Conservation (phyloP, 2,797 vertebrate species). For the Nothura maculosa region DNA sequence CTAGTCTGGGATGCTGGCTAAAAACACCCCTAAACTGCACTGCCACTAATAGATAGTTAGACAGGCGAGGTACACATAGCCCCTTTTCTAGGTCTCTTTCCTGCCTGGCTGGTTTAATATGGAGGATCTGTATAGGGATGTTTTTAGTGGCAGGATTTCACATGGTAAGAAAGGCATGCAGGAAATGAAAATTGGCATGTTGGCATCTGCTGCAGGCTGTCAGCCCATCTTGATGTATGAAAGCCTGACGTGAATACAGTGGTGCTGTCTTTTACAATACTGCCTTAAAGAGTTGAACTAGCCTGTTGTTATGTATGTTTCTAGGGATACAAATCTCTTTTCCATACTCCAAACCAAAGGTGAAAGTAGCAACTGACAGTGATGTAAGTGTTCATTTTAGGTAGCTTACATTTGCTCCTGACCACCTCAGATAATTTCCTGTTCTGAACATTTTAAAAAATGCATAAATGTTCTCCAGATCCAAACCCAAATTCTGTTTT, state of each 20-base stretch:
- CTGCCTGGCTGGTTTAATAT: constrained; percentile 8
- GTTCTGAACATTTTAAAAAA: constrained; percentile 15
- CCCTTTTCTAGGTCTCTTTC: constrained; percentile 13
- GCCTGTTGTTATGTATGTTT: constrained; percentile 72
- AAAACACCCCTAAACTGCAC: background rate
- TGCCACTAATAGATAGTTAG: background rate
- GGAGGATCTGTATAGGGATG: constrained; percentile 30
- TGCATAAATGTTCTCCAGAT: background rate
- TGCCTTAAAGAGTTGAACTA: constrained; percentile 51
- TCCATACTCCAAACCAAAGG: constrained; percentile 63
- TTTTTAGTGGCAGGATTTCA: constrained; percentile 63
- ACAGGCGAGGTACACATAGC: background rate
- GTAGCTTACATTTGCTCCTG: constrained; percentile 33
- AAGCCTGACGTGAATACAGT: background rate
- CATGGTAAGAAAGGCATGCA: constrained; percentile 27
- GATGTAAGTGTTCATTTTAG: constrained; percentile 69
- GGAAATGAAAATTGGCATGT: constrained; percentile 35
- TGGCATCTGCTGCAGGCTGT: constrained; percentile 15
- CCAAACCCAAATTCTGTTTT: background rate
- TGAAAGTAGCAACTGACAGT: constrained; percentile 64
- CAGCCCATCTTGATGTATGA: constrained; percentile 32
- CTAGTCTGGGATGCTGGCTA: background rate
- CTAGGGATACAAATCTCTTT: constrained; percentile 76
- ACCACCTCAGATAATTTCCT: constrained; percentile 61
- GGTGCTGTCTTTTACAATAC: constrained; percentile 49